phyloP scores from a whole-genome alignment of 1,140 invertebrate species.

The Zaprionus africanus region DNA sequence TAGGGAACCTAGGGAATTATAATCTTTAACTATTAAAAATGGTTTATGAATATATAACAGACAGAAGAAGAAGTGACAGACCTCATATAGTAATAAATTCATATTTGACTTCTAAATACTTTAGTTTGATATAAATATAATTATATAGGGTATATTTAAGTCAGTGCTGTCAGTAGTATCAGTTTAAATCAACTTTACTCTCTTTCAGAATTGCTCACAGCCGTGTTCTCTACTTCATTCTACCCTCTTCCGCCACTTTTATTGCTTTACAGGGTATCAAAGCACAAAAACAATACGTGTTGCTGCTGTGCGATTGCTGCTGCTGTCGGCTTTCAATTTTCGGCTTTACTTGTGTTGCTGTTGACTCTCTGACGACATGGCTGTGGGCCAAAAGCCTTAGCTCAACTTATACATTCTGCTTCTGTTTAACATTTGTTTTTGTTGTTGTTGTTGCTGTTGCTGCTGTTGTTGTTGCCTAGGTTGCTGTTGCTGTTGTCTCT shows the following conservation, averaged over 20 bases:
- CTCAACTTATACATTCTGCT: conserved; percentile 46
- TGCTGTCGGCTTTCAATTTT: conserved; percentile 33
- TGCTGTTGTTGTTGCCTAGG: conserved; percentile 16
- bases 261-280: conserved; percentile 19
- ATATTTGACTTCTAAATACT: no score
- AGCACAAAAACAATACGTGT: conserved; percentile 22
- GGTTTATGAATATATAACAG: no score
- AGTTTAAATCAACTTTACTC: neutral
- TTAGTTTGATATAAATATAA: no score
- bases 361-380: conserved; percentile 40
- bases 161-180: neutral
- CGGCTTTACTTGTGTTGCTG: conserved; percentile 34
- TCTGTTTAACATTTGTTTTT: conserved; percentile 40
- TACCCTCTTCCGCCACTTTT: neutral
- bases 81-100: no score
- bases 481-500: conserved; percentile 25
- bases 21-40: no score
- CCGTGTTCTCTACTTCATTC: neutral
- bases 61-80: no score
- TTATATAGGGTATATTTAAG: neutral
- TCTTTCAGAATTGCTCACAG: neutral
- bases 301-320: conserved; percentile 13
- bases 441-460: conserved; percentile 19
- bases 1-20: no score
- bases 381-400: conserved; percentile 36